Conservation (phyloP, 2,113 vertebrate genomes). For the Hippocampus mohnikei region DNA sequence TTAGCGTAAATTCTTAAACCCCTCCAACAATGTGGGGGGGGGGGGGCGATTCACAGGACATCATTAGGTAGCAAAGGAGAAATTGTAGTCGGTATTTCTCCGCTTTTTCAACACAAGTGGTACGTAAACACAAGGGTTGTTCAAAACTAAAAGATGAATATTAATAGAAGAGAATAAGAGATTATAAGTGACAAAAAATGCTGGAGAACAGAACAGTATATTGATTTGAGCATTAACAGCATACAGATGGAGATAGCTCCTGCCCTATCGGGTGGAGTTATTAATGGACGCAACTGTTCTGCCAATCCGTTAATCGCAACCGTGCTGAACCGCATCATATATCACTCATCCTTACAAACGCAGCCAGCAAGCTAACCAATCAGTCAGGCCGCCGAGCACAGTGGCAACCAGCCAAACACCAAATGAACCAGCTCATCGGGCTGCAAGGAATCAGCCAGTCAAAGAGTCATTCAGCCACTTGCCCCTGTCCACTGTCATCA, state of each 20-base stretch:
- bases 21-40: constrained; percentile 63
- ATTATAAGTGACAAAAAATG: constrained; percentile 44
- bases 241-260: constrained; percentile 21
- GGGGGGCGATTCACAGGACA: constrained; percentile 59
- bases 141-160: not conserved
- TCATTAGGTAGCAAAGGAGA: constrained; percentile 40
- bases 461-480: constrained; percentile 23
- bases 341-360: constrained; percentile 55
- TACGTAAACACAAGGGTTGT: constrained; percentile 8
- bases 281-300: constrained; percentile 62
- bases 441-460: constrained; percentile 31
- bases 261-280: constrained; percentile 52
- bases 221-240: constrained; percentile 38
- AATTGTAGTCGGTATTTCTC: constrained; percentile 21
- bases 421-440: constrained; percentile 45
- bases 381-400: constrained; percentile 53
- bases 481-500: constrained; percentile 30
- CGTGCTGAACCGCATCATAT: constrained; percentile 60
- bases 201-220: constrained; percentile 42
- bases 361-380: constrained; percentile 47
- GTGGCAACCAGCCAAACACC: constrained; percentile 46
- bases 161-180: not conserved
- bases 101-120: constrained; percentile 42
- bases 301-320: constrained; percentile 66
- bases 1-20: constrained; percentile 66